Evolutionary conservation across 2,888 invertebrate genomes (phyloP), one percentile per base, ranked within the genome.

Genomic region (Penaeus monodon): DNA sequence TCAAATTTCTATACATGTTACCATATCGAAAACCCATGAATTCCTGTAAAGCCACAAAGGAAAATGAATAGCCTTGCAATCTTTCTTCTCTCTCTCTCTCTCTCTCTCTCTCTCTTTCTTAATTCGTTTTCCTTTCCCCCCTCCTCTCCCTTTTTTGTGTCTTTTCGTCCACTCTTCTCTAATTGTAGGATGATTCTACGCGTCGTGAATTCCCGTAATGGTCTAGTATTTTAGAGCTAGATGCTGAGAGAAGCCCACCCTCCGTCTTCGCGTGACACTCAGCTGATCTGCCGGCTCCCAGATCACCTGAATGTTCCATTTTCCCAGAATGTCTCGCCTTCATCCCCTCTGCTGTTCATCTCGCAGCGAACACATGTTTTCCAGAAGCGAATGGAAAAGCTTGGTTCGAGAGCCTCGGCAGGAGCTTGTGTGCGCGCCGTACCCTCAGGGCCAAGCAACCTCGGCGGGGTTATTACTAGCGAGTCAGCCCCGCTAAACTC

Each of bases 101-200:
- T n/a, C 49, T 66, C 80, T 38, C 57, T 38, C 68, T 22, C 68
- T 44, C 44, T n/a, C 12, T 77, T 7, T 49, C 49, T 29, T 33
- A n/a, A 14, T 57, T 49, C 24, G 24, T 24, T 49, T 20, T 49
- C 27, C n/a, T 12, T 44, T 29, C 24, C 65, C 27, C 33, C 65
- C 24, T 76, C 22, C 33, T 27, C 38, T n/a, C 33, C 24, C 44
- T 77, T 38, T 38, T 84, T 77, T 84, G 10, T 24, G 57, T 77
- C 27, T 77, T 27, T 77, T 63, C 77, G 57, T 20, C 73, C 82
- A 82, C 82, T 82, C 74, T 74, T 73, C 63, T 74, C 82, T 82
- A 82, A 82, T 82, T 82, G 82, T 82, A 73, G 82, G 82, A 82
- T 82, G 82, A 82, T 82, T 82, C 82, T 82, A 82, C 64, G 64